Percentiles rank a stretch among this genome's conserved stretches.
Conservation (phyloP, 2,113 vertebrate species). For the Scytalopus superciliaris region DNA sequence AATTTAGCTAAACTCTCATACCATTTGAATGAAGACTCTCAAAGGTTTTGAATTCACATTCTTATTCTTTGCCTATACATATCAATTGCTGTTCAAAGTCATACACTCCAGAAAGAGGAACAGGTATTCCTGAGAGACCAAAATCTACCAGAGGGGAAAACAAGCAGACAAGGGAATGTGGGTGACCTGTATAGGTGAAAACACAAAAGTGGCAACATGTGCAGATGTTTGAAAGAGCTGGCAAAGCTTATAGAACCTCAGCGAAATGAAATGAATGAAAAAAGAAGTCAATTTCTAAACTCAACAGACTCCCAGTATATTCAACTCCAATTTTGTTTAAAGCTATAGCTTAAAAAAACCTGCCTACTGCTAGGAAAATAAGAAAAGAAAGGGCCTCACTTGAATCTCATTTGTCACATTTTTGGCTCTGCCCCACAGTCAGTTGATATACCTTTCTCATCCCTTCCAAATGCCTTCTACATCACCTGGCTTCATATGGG, state of each 20-base stretch:
- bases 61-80: neutral
- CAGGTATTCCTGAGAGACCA: neutral
- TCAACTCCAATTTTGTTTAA: neutral
- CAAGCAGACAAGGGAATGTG: neutral
- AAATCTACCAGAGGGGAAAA: neutral
- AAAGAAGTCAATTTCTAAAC: neutral
- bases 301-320: neutral
- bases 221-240: neutral
- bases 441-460: neutral
- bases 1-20: neutral
- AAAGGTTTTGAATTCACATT: neutral
- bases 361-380: neutral
- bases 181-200: neutral
- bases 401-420: neutral
- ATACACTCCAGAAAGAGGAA: neutral
- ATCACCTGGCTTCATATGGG: neutral
- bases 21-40: neutral
- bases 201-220: neutral
- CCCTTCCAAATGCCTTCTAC: neutral
- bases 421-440: neutral
- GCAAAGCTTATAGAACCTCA: neutral
- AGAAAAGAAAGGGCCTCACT: neutral
- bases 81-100: neutral
- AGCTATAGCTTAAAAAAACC: neutral
- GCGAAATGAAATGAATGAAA: neutral